Evolutionary conservation across 2,888 invertebrate species (phyloP).

Genomic region (Tipula confusa): DNA sequence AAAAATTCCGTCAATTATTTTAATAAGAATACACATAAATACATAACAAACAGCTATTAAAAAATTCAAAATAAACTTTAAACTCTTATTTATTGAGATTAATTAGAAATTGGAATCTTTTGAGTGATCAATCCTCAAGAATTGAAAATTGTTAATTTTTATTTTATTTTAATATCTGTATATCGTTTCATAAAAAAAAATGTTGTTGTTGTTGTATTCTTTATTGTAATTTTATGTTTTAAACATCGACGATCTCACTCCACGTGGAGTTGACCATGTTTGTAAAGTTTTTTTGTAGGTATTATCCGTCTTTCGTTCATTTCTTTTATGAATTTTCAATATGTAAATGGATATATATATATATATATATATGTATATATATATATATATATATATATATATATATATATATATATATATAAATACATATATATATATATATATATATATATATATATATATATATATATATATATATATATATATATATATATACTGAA

Average conservation of each 20-base stretch:
- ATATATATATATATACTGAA: background rate
- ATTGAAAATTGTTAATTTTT: background rate
- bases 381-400: too few relatives aligned
- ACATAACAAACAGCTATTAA: conserved; percentile 20
- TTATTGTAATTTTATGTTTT: background rate
- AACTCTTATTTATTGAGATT: conserved; percentile 20
- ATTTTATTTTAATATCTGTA: background rate
- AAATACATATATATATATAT: too few relatives aligned
- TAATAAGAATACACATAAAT: background rate
- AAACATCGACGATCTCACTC: background rate
- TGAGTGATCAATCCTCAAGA: conserved; percentile 17
- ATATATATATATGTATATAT: too few relatives aligned
- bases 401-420: too few relatives aligned
- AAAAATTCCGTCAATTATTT: background rate
- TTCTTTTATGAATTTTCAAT: too few relatives aligned
- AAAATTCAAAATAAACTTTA: conserved; percentile 17
- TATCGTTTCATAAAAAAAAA: background rate
- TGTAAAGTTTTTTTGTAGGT: background rate
- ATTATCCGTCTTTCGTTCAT: conserved; percentile 3
- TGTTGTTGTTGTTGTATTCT: background rate
- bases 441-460: too few relatives aligned
- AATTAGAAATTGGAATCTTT: conserved; percentile 25
- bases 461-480: too few relatives aligned
- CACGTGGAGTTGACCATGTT: conserved; percentile 12
- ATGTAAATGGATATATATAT: too few relatives aligned